Evolutionary conservation across 2,888 invertebrate genomes (phyloP).

Genomic region (Piscicola geometra): DNA sequence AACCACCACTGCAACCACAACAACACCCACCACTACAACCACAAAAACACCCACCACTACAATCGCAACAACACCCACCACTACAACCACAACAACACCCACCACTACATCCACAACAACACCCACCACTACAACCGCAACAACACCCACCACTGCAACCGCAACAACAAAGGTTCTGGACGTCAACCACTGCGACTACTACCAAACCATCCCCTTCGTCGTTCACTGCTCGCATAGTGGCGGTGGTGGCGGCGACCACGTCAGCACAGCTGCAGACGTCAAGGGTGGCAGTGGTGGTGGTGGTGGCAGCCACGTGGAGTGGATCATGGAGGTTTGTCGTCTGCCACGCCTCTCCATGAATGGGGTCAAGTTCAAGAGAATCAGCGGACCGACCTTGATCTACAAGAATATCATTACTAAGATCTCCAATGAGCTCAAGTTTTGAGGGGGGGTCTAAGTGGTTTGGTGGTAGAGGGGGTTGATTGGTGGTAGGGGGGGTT

Average conservation of each 20-base stretch:
- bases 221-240: constrained; percentile 30
- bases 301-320: constrained; percentile 21
- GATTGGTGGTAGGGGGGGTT: too few species aligned
- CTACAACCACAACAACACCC: too few species aligned
- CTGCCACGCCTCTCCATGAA: constrained; percentile 31
- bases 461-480: too few species aligned
- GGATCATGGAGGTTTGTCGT: constrained; percentile 31
- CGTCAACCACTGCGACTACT: constrained; percentile 31
- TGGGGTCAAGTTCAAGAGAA: constrained; percentile 26
- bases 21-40: too few species aligned
- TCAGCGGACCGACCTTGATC: constrained; percentile 21
- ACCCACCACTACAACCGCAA: too few species aligned
- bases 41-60: too few species aligned
- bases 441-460: background rate
- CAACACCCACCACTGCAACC: background rate
- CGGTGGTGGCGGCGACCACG: constrained; percentile 9
- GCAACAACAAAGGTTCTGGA: constrained; percentile 11
- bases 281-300: constrained; percentile 17
- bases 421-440: constrained; percentile 33
- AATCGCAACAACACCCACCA: too few species aligned
- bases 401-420: constrained; percentile 31
- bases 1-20: too few species aligned
- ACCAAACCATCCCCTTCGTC: constrained; percentile 23
- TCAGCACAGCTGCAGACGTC: background rate
- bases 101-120: too few species aligned